Conservation (phyloP, 2,888 invertebrate genomes). For the Drosophila pullipes region DNA sequence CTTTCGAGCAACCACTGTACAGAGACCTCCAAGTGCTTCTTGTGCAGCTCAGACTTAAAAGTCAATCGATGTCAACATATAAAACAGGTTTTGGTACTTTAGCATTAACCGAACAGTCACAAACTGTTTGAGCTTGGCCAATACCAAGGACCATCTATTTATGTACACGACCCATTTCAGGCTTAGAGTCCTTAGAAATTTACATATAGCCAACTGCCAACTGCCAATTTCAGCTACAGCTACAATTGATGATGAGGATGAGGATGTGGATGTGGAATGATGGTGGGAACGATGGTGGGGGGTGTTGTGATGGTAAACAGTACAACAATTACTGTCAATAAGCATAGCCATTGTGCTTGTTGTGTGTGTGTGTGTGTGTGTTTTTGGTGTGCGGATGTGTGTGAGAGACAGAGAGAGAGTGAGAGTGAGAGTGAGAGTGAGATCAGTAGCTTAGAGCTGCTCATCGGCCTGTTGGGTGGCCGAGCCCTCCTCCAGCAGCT, state of each 20-base stretch:
- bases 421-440: constrained; percentile 22
- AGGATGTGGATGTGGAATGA: background rate
- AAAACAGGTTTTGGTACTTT: constrained; percentile 1
- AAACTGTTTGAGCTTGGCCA: constrained; percentile 9
- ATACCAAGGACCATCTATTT: constrained; percentile 10
- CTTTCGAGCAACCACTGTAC: background rate
- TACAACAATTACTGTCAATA: constrained; percentile 55
- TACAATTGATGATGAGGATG: background rate
- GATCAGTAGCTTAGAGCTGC: constrained; percentile 73
- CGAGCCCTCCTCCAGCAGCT: constrained; percentile 77
- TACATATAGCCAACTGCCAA: constrained; percentile 15
- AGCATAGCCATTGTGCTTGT: constrained; percentile 19
- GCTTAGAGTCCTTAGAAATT: constrained; percentile 32
- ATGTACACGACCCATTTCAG: constrained; percentile 10
- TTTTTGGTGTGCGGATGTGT: constrained; percentile 17
- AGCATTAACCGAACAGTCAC: constrained; percentile 2
- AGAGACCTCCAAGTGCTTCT: background rate
- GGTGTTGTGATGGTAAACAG: background rate
- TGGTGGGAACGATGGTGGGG: background rate
- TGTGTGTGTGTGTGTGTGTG: background rate
- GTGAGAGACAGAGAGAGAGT: constrained; percentile 17
- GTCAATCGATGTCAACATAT: background rate
- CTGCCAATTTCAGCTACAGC: constrained; percentile 18
- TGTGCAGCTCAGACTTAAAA: background rate
- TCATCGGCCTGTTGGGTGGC: constrained; percentile 66